Evolutionary conservation across 53 echinoderm and acorn worm genomes (phyloP), one percentile per base, ranked within the genome.

Genomic region (Zoroaster sp.): DNA sequence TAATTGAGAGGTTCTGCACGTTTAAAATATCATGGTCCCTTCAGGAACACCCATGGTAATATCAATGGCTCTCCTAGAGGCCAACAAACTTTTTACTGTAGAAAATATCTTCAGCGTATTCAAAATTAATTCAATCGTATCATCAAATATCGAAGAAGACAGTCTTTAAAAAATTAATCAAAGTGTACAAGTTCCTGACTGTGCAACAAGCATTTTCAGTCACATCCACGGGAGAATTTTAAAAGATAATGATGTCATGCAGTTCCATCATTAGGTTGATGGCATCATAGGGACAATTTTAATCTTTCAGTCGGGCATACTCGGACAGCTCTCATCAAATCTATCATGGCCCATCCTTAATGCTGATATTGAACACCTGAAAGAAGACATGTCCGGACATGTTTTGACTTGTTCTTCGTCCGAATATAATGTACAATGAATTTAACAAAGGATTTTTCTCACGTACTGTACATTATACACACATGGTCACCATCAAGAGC

Each of bases 381-480:
- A 54, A 38, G 40, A 51, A 32, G 67, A 81, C 81, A 32, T 66
- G 81, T 67, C 66, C 42, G 9, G 30, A 81, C 81, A 66, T 20
- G 81, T 43, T 54, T 4, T 12, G 81, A 81, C 81, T 40, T 81
- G 81, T 31, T 59, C 78, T 33, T 39, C 35, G 31, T 7, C 55
- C 21, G 7, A 7, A 28, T 55, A 25, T 59, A 59, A 25, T 9
- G 28, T 2, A 59, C n/a, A 55, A 5, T 55, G 23, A 55, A 1
- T 59, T 59, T 23, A 20, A n/a, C n/a, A n/a, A n/a, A n/a, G n/a
- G n/a, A n/a, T n/a, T n/a, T n/a, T n/a, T n/a, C n/a, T n/a, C n/a
- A n/a, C n/a, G n/a, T n/a, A n/a, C n/a, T n/a, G n/a, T n/a, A n/a
- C n/a, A n/a, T n/a, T n/a, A n/a, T n/a, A n/a, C n/a, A n/a, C n/a